These are phyloP conservation scores for Hypomecis atomaria DNA, from an alignment of 2,888 invertebrate species.

Conservation along the genomic window DNA sequence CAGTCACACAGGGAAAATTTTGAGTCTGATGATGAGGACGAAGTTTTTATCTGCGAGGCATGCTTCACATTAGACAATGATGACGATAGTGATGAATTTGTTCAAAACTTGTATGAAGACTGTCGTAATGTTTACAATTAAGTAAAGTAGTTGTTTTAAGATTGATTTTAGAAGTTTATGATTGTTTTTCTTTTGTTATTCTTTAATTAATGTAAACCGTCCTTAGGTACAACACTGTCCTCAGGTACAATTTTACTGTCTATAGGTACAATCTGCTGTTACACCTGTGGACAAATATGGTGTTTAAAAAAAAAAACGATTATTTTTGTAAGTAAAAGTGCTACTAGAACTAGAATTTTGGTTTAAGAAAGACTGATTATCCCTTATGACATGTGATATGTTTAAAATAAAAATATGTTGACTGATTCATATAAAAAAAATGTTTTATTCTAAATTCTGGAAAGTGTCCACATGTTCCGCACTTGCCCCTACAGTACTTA, in stretches of 20 bases:
- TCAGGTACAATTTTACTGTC: constrained; percentile 19
- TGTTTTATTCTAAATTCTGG: constrained; percentile 20
- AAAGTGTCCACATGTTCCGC: constrained; percentile 22
- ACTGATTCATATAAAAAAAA: constrained; percentile 14
- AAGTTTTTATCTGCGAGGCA: too few species aligned
- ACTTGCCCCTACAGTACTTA: constrained; percentile 18
- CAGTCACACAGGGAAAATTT: too few species aligned
- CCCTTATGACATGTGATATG: constrained; percentile 18
- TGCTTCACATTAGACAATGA: constrained; percentile 25
- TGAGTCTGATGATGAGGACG: too few species aligned
- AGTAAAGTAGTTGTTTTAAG: constrained; percentile 7
- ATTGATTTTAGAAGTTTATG: not conserved
- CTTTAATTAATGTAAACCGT: constrained; percentile 22
- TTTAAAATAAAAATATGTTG: constrained; percentile 18
- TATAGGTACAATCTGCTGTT: constrained; percentile 28
- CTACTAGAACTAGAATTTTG: constrained; percentile 12
- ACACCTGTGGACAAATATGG: constrained; percentile 26
- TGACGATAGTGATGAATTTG: constrained; percentile 26
- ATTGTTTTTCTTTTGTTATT: constrained; percentile 11
- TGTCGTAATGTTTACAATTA: constrained; percentile 25
- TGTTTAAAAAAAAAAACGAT: constrained; percentile 25
- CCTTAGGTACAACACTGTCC: constrained; percentile 32
- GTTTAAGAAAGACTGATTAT: constrained; percentile 25
- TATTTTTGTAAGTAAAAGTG: constrained; percentile 3
- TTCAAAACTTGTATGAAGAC: constrained; percentile 24